Conservation (phyloP, 2,113 vertebrate species). For the Myiozetetes cayanensis region DNA sequence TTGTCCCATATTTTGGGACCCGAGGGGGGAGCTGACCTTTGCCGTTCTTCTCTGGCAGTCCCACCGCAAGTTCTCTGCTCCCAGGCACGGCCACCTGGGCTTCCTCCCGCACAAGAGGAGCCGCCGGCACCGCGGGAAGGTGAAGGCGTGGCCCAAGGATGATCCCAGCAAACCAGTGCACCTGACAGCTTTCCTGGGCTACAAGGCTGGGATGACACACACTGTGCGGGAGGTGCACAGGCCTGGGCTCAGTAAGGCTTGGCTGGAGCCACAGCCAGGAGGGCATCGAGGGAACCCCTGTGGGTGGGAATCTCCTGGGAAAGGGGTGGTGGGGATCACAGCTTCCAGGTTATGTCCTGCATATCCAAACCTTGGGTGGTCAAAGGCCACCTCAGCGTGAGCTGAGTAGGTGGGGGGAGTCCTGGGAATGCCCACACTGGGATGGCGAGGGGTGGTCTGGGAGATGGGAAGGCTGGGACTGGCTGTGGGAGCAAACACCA, state of each 20-base stretch:
- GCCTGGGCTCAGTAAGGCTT: constrained; percentile 76
- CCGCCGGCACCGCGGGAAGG: constrained; percentile 77
- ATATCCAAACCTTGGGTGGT: background rate
- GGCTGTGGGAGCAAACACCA: background rate
- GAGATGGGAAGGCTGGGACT: background rate
- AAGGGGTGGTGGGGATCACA: background rate
- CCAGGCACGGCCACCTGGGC: constrained; percentile 80
- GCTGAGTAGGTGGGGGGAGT: no score
- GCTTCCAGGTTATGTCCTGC: background rate
- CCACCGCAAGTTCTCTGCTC: constrained; percentile 83
- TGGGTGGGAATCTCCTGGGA: background rate
- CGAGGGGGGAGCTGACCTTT: background rate
- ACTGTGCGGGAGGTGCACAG: constrained; percentile 77
- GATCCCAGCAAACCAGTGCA: constrained; percentile 79
- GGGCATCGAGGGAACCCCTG: background rate
- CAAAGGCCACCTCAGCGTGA: background rate
- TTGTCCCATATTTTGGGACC: background rate
- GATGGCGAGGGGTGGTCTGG: background rate
- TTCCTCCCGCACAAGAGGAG: constrained; percentile 81
- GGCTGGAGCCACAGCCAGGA: background rate
- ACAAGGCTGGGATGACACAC: constrained; percentile 85
- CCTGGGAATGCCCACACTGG: background rate
- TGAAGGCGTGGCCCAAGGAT: constrained; percentile 81
- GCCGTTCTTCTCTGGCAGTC: constrained; percentile 48
- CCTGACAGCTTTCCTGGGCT: constrained; percentile 82